phyloP scores from a whole-genome alignment of 2,888 invertebrate species.

The Iselma pallidipennis region DNA sequence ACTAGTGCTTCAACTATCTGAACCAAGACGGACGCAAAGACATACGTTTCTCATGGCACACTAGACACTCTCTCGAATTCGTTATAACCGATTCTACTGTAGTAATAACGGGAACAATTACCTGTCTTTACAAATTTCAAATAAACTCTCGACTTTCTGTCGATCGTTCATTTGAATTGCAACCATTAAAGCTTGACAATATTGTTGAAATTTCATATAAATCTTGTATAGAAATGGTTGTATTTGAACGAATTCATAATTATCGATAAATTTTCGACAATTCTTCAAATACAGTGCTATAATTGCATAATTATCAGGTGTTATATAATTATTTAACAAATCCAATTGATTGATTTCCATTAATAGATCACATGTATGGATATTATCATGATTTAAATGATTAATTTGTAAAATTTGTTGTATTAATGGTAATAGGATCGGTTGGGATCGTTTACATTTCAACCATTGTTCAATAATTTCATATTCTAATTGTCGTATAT shows the following conservation, averaged over 20 bases:
- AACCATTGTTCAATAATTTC: conserved; percentile 89
- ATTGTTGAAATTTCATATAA: conserved; percentile 85
- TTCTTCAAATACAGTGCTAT: conserved; percentile 88
- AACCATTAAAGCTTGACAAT: conserved; percentile 86
- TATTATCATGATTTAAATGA: conserved; percentile 97
- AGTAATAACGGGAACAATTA: too few relatives aligned
- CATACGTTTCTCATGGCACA: too few relatives aligned
- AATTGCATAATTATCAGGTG: conserved; percentile 84
- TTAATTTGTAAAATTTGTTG: conserved; percentile 91
- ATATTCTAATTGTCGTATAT: conserved; percentile 91
- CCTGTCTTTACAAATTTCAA: conserved; percentile 81
- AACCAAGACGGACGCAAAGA: too few relatives aligned
- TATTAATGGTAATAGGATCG: conserved; percentile 75
- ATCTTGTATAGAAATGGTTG: conserved; percentile 77
- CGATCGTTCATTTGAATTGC: conserved; percentile 89
- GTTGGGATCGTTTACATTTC: conserved; percentile 54
- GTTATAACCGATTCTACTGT: too few relatives aligned
- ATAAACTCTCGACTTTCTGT: conserved; percentile 79
- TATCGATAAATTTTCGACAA: conserved; percentile 95
- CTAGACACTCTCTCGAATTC: too few relatives aligned
- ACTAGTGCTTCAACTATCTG: too few relatives aligned
- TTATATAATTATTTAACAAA: conserved; percentile 69
- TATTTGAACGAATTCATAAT: conserved; percentile 82
- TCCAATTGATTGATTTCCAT: conserved; percentile 93
- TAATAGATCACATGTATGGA: conserved; percentile 96